These are phyloP conservation scores for Vandiemenella viatica DNA, from an alignment of 2,888 invertebrate species.

Conservation along the genomic window DNA sequence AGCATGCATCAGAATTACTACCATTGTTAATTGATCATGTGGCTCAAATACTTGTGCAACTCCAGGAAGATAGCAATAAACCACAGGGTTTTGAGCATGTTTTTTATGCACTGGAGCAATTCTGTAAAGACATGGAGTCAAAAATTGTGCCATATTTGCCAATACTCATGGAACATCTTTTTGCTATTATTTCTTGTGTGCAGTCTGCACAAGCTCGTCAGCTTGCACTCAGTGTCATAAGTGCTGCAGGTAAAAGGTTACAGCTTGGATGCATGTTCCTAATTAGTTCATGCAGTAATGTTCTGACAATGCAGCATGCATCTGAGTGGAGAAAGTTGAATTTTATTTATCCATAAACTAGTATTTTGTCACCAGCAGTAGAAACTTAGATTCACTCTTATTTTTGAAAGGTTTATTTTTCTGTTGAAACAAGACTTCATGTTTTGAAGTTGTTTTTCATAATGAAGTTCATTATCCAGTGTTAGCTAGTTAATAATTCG, in stretches of 20 bases:
- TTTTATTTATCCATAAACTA: too few relatives aligned
- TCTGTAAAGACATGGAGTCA: constrained; percentile 60
- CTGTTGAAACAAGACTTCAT: too few relatives aligned
- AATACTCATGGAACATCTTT: constrained; percentile 51
- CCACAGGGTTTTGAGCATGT: constrained; percentile 51
- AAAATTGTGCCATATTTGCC: constrained; percentile 57
- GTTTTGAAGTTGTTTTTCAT: too few relatives aligned
- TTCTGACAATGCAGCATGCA: too few relatives aligned
- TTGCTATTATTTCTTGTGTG: constrained; percentile 41
- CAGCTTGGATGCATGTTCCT: too few relatives aligned
- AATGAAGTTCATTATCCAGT: too few relatives aligned
- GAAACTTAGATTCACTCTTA: too few relatives aligned
- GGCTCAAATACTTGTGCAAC: constrained; percentile 44
- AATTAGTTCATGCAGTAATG: too few relatives aligned
- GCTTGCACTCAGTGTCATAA: constrained; percentile 51
- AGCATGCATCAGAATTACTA: constrained; percentile 51
- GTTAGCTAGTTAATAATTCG: too few relatives aligned
- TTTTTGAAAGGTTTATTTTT: too few relatives aligned
- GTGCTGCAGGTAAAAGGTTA: constrained; percentile 42
- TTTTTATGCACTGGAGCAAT: constrained; percentile 66
- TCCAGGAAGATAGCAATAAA: constrained; percentile 38
- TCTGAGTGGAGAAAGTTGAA: too few relatives aligned
- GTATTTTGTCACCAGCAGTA: too few relatives aligned
- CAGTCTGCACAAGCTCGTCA: constrained; percentile 46
- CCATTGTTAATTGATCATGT: constrained; percentile 57